phyloP scores from a whole-genome alignment of 2,797 vertebrate genomes.

The Limnodromus scolopaceus region DNA sequence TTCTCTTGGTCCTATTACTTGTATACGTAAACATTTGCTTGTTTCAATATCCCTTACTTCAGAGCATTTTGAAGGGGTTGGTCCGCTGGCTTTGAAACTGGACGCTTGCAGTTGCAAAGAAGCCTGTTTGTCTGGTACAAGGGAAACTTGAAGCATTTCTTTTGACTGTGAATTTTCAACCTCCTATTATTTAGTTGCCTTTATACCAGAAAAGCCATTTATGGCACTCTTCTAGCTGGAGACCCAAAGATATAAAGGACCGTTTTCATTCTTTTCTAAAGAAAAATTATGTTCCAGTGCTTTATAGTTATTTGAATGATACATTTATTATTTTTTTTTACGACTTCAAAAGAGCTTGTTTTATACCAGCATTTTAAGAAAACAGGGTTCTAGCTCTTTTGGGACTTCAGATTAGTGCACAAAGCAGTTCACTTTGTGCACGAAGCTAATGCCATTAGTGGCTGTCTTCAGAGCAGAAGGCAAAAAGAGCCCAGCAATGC shows the following conservation, averaged over 20 bases:
- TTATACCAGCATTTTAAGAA: constrained; percentile 40
- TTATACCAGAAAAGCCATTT: neutral
- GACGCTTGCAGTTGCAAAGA: neutral
- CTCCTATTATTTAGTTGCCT: neutral
- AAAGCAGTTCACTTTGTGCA: constrained; percentile 28
- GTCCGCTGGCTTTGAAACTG: neutral
- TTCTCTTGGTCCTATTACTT: neutral
- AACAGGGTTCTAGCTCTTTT: constrained; percentile 40
- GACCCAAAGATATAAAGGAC: neutral
- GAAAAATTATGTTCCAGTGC: neutral
- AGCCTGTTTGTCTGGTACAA: neutral
- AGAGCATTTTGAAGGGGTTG: neutral
- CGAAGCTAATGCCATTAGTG: neutral
- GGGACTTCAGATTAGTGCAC: neutral
- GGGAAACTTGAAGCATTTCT: neutral
- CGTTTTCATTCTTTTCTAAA: neutral
- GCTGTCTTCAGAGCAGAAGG: constrained; percentile 34
- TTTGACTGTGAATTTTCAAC: neutral
- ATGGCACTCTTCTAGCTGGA: neutral
- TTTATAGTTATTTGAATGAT: constrained; percentile 41
- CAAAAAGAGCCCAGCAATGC: neutral
- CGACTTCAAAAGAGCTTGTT: constrained; percentile 19
- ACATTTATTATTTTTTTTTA: constrained; percentile 25
- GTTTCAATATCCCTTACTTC: neutral
- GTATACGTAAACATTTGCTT: neutral